These are phyloP conservation scores for Troilus luridus DNA, from an alignment of 2,888 invertebrate genomes.

Conservation along the genomic window DNA sequence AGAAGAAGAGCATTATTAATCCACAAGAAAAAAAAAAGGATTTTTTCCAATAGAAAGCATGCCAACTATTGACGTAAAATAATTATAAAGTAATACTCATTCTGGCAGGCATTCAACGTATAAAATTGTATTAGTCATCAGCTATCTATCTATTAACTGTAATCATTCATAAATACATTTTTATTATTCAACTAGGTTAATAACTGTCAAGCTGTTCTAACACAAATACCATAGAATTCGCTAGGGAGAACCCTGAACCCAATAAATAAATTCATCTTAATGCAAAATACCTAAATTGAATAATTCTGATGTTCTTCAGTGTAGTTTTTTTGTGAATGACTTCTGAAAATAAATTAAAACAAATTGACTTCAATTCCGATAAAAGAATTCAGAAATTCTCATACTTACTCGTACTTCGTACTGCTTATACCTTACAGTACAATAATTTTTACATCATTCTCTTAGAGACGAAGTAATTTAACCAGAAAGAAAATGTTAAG, in stretches of 20 bases:
- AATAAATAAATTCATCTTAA: constrained; percentile 18
- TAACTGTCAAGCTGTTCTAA: not conserved
- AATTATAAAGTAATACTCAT: not conserved
- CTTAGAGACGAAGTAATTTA: no score
- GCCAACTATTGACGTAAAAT: not conserved
- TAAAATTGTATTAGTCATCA: not conserved
- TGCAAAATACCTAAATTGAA: not conserved
- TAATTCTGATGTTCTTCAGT: constrained; percentile 40
- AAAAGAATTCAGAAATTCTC: not conserved
- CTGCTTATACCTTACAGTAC: not conserved
- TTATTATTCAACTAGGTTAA: constrained; percentile 11
- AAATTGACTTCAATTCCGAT: not conserved
- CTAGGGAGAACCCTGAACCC: not conserved
- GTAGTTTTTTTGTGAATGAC: constrained; percentile 45
- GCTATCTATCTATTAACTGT: not conserved
- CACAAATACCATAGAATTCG: constrained; percentile 20
- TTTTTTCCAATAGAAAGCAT: not conserved
- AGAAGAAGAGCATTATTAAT: not conserved
- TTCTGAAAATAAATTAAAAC: constrained; percentile 54
- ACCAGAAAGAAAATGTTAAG: no score
- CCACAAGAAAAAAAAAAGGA: no score
- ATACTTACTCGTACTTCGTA: not conserved
- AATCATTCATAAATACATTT: not conserved
- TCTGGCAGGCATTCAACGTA: not conserved
- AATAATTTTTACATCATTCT: no score